Base-by-base conservation (phyloP, 2,888 invertebrate genomes). In the Lasioglossum figueresi region DNA sequence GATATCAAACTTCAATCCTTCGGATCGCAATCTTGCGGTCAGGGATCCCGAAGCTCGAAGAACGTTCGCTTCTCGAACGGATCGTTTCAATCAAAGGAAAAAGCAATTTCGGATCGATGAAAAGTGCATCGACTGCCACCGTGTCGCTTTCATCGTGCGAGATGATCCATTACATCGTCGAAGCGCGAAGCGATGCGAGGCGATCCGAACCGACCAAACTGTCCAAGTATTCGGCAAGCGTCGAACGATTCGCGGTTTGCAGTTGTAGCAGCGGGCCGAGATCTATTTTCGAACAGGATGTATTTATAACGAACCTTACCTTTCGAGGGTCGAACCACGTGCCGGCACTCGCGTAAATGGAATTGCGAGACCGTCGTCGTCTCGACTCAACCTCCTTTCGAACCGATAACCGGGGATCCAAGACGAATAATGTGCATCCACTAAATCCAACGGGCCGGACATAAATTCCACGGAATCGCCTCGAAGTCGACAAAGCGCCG, bases 231-330 rank as follows among this genome's bases (percentile, higher is more conserved):
- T 75, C 83, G 74, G 71, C 79, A 79, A 76, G 85, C 84, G 89
- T 86, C 86, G 84, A 86, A 89, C 88, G 91, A 86, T 91, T 89
- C 89, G 88, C 84, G 82, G 88, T 88, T 89, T 74, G 91, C 86
- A 74, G 88, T 73, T 79, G 84, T 85, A 83, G 79, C 82, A 77
- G 83, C 16, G 82, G 16, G 80, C 80, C 84, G 76, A 52, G 76
- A 82, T 90, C 91, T 90, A 91, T 91, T 91, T 91, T 79, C 70
- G 89, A 89, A 78, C 77, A 34, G 80, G 70, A 77, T 84, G 80
- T 90, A 91, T 91, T 91, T 91, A 91, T 91, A 91, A 88, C 85
- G 80, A 86, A 83, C 85, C 85, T 91, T 89, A 91, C 88, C 91
- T 91, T 91, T 90, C 83, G 84, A 70, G 86, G 83, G 34, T 68